Evolutionary conservation across 2,888 invertebrate species (phyloP), one percentile per base, ranked within the genome.

Genomic region (Drosophila kokeensis): DNA sequence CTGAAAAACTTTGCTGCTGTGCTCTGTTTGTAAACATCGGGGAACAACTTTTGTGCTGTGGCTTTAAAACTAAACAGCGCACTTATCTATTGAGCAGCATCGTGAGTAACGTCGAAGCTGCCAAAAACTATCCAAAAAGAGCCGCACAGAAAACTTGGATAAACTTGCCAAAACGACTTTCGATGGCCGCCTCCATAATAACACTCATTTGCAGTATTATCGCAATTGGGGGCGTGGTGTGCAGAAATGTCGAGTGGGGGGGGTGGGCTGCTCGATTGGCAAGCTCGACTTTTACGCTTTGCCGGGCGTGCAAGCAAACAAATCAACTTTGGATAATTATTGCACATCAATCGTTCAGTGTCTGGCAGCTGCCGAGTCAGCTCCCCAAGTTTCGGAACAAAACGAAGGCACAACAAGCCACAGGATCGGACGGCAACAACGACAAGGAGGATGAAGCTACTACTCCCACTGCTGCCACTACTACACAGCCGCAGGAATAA

Each of bases 271-370:
- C 69, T 58, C 83, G 85, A 87, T 87, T 83, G 85, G 83, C 83
- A 82, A 83, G 89, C 84, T 81, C 87, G 89, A 87, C 89, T 84
- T 84, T 81, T 79, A 81, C 84, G 84, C 84, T 84, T 83, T 84
- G 84, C 79, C 77, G 77, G 87, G 65, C 82, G 79, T 83, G 84
- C 90, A 92, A 90, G 89, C 89, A 91, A 91, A 91, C 90, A 90
- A 91, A 92, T 89, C 89, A 91, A 91, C 90, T 91, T 90, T 83
- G 85, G 90, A 90, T 89, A 92, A 92, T 92, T 92, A 91, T 89
- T 85, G 81, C 89, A 87, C 90, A 91, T 91, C 91, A 90, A 91
- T 91, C 89, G 81, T 83, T 85, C 76, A 78, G 73, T 69, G 74
- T 67, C 76, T 79, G 80, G 61, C 78, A 80, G 72, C 42, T 76